Evolutionary conservation across 1,140 invertebrate genomes (phyloP).

Genomic region (Copidosoma floridanum): DNA sequence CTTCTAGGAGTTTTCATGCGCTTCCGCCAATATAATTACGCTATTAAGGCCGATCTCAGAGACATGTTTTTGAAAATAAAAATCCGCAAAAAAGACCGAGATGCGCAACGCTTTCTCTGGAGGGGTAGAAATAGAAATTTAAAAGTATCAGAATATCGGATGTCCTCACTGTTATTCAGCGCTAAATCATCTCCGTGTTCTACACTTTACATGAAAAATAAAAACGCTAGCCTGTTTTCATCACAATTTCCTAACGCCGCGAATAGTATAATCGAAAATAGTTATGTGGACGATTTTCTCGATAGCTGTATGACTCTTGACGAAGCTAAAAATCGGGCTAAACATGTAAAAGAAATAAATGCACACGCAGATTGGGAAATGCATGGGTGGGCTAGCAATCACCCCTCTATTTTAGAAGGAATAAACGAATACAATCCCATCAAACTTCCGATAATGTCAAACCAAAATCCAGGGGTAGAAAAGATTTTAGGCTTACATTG

Average conservation of each 20-base stretch:
- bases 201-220: neutral
- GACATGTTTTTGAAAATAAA: neutral
- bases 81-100: neutral
- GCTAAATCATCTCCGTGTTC: neutral
- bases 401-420: neutral
- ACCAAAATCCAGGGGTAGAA: neutral
- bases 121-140: neutral
- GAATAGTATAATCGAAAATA: neutral
- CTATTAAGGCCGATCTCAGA: neutral
- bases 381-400: conserved; percentile 13
- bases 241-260: neutral
- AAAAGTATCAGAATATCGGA: neutral
- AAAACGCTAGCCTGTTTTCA: neutral
- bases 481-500: conserved; percentile 14
- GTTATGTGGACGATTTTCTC: neutral
- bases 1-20: neutral
- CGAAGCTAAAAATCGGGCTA: neutral
- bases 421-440: neutral
- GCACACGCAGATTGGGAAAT: neutral
- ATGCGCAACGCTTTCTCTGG: neutral
- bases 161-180: neutral
- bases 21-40: neutral
- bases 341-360: conserved; percentile 30
- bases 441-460: neutral
- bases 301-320: neutral